These are phyloP conservation scores for Echinops telfairi DNA, from an alignment of 2,113 vertebrate species.

Conservation along the genomic window DNA sequence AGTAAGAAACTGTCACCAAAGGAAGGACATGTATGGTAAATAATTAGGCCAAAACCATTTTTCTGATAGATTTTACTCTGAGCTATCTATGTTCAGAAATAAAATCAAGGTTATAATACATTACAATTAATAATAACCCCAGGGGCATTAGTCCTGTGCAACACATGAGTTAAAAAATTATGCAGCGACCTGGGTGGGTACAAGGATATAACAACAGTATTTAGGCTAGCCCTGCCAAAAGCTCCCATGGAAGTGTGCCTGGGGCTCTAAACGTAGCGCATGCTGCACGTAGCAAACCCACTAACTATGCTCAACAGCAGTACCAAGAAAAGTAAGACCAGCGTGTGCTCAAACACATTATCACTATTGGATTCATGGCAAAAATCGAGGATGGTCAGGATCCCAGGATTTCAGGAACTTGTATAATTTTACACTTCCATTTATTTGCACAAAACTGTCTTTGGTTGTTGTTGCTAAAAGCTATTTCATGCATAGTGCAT, in stretches of 20 bases:
- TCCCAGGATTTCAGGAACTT: neutral
- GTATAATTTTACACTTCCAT: neutral
- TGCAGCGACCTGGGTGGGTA: neutral
- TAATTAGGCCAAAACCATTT: neutral
- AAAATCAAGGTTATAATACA: conserved; percentile 46
- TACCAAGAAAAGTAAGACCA: neutral
- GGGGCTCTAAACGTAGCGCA: neutral
- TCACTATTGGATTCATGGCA: neutral
- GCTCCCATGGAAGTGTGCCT: neutral
- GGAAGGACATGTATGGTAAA: neutral
- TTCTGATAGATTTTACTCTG: conserved; percentile 15
- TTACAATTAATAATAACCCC: conserved; percentile 30
- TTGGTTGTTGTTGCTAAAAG: neutral
- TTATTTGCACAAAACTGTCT: neutral
- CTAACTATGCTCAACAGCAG: neutral
- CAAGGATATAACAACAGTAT: neutral
- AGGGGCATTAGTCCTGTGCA: neutral
- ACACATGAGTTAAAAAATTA: conserved; percentile 17
- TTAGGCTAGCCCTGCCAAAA: neutral
- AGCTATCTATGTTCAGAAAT: conserved; percentile 50
- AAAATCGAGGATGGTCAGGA: neutral
- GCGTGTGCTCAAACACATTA: neutral
- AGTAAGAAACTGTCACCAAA: conserved; percentile 16
- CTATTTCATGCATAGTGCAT: neutral
- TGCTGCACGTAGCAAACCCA: neutral